Evolutionary conservation across 2,888 invertebrate genomes (phyloP), one percentile per base, ranked within the genome.

Genomic region (Heterodera filipjevi): DNA sequence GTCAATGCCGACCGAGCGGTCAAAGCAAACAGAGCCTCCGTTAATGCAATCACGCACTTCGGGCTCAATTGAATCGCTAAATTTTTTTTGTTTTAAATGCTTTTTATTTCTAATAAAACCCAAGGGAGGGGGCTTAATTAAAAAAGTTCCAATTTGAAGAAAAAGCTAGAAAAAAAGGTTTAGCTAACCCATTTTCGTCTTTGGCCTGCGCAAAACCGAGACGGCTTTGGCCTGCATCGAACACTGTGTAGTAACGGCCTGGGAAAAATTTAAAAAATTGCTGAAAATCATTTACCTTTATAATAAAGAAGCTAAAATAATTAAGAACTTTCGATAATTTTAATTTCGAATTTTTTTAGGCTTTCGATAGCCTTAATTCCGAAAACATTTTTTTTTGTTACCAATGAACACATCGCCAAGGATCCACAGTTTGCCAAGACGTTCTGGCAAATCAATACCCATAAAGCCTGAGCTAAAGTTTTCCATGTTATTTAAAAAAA

Each of bases 371-470:
- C n/a, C n/a, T n/a, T n/a, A 39, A 39, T 1, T 10, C 6, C 6
- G 39, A 39, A 39, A 39, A 39, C 6, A 39, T 10, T 10, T 10
- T 12, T 6, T 0, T 72, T 22, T 85, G 81, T 85, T 80, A 81
- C 88, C 88, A 90, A 98, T 95, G 84, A 98, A 98, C 83, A 97
- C 95, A 91, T 98, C 97, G 78, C 97, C 97, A 82, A 98, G 92
- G 90, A 99, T 99, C 98, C 98, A 99, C 82, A 98, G 92, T 35
- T 86, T 85, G 76, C 96, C 97, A 90, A 93, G 93, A 81, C 96
- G 95, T 87, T 94, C 93, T 77, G 96, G 96, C 89, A 98, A 93
- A 91, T 98, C 98, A 88, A 98, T 93, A 75, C 96, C 96, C 93
- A 96, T 94, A 91, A 99, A 98, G 75, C 98, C 98, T 84, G 95